Conservation (phyloP, 2,888 invertebrate species). For the Spicauda simplicius region DNA sequence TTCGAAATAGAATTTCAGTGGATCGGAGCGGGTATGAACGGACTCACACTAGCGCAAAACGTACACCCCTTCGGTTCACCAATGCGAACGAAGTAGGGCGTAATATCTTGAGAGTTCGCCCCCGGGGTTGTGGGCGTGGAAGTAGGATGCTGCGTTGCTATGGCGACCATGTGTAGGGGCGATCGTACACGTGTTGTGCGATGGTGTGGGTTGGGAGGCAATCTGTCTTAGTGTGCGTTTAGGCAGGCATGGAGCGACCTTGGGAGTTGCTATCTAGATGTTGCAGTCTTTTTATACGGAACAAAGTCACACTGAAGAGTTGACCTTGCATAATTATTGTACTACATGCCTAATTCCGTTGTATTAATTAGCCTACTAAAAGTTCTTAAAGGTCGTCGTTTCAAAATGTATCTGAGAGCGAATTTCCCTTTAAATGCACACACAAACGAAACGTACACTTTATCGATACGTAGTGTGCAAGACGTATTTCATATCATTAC, state of each 20-base stretch:
- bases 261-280: conserved; percentile 78
- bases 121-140: conserved; percentile 85
- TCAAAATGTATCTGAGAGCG: background rate
- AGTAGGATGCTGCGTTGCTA: conserved; percentile 86
- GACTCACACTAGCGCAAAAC: conserved; percentile 66
- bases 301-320: conserved; percentile 39
- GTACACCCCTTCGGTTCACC: conserved; percentile 82
- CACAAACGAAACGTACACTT: background rate
- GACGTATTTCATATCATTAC: conserved; percentile 7
- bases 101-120: conserved; percentile 83
- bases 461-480: background rate
- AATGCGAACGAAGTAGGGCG: conserved; percentile 82
- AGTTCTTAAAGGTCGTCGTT: background rate
- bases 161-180: conserved; percentile 83
- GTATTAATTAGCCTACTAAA: conserved; percentile 20
- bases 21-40: conserved; percentile 58
- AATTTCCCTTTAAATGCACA: background rate
- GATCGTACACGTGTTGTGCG: conserved; percentile 62
- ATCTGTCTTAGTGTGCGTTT: conserved; percentile 53
- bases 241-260: conserved; percentile 63
- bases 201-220: conserved; percentile 64
- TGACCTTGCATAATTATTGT: conserved; percentile 46
- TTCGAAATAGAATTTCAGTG: conserved; percentile 60
- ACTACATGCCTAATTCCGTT: conserved; percentile 30
- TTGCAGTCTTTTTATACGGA: conserved; percentile 48